Conservation (phyloP, 2,797 vertebrate species). For the Malurus leucopterus region DNA sequence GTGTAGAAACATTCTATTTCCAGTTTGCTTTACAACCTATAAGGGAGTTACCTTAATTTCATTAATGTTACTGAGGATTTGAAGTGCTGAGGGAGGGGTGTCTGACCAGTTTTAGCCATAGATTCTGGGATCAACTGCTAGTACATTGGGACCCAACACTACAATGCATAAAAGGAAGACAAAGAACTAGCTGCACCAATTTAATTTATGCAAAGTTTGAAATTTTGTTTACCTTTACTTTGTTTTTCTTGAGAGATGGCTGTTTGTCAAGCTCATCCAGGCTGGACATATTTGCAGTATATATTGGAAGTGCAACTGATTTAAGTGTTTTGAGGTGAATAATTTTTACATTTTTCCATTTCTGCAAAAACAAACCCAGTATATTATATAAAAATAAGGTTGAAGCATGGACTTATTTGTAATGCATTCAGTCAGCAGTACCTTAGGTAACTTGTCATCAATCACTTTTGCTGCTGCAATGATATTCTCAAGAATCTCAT, state of each 20-base stretch:
- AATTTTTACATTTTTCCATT: constrained; percentile 85
- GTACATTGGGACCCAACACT: neutral
- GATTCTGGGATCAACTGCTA: neutral
- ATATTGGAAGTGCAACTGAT: constrained; percentile 88
- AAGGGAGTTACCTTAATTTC: neutral
- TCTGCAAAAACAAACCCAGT: constrained; percentile 67
- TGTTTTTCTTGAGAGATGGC: neutral
- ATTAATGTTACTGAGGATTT: neutral
- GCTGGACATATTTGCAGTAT: constrained; percentile 75
- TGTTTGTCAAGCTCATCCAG: constrained; percentile 50
- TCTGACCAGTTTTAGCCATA: neutral
- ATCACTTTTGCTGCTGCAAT: constrained; percentile 70
- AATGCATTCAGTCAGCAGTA: constrained; percentile 31
- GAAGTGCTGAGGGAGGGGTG: neutral
- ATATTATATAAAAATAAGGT: neutral
- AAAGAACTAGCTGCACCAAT: neutral
- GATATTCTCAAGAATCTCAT: constrained; percentile 82
- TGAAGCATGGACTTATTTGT: neutral
- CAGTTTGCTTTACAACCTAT: neutral
- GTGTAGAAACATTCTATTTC: neutral
- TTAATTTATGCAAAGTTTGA: neutral
- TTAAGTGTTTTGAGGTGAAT: constrained; percentile 88
- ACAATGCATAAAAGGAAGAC: neutral
- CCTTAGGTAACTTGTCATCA: constrained; percentile 76
- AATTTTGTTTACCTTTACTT: constrained; percentile 19